phyloP scores from a whole-genome alignment of 2,113 vertebrate genomes.

The Channa maculata region DNA sequence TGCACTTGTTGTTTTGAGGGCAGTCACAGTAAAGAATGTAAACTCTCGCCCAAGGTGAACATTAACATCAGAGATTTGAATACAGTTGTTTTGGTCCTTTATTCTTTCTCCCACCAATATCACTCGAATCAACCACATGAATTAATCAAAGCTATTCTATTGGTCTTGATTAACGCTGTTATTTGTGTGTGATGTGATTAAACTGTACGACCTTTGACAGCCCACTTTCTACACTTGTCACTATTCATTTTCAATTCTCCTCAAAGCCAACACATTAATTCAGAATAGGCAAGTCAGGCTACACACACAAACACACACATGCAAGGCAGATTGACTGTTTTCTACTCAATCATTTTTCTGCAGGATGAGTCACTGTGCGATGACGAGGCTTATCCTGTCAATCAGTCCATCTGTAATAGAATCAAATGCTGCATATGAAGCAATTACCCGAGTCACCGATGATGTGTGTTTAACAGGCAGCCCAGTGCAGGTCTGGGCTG shows the following conservation, averaged over 20 bases:
- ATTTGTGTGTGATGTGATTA: slow-evolving; percentile 34
- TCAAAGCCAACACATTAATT: slow-evolving; percentile 46
- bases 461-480: slow-evolving; percentile 50
- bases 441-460: slow-evolving; percentile 60
- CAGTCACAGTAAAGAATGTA: not conserved
- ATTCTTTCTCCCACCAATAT: not conserved
- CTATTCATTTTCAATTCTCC: slow-evolving; percentile 45
- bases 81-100: not conserved
- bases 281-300: not conserved
- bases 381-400: slow-evolving; percentile 58
- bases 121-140: slow-evolving; percentile 3
- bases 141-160: slow-evolving; percentile 2
- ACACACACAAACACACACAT: slow-evolving; percentile 21
- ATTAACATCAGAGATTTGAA: not conserved
- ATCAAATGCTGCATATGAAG: slow-evolving; percentile 57
- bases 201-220: slow-evolving; percentile 42
- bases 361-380: slow-evolving; percentile 65
- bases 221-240: slow-evolving; percentile 53
- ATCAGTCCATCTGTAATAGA: slow-evolving; percentile 65
- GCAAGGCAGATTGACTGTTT: slow-evolving; percentile 20
- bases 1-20: not conserved
- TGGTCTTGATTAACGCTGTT: slow-evolving; percentile 22
- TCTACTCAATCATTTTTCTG: slow-evolving; percentile 45
- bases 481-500: not conserved
- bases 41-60: not conserved